A percentile compares a stretch with the other conserved stretches of the same genome.
Conservation (phyloP, 2,797 vertebrate genomes). For the Argentina silus region DNA sequence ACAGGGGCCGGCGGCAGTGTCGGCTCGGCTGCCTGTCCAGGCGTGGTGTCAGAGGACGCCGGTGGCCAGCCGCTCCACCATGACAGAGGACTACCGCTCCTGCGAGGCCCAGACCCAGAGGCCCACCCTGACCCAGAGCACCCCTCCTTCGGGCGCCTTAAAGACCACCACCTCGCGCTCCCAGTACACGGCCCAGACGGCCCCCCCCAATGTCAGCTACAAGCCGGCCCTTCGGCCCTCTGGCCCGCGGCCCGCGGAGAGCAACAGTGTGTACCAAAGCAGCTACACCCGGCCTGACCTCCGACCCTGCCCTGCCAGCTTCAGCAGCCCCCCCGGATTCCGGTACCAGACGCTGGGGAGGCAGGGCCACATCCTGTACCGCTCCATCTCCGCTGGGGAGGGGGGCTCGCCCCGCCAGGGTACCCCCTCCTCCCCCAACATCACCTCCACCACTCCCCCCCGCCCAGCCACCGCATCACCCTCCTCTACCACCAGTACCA, state of each 20-base stretch:
- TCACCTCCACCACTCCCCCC: not conserved
- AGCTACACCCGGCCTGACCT: not conserved
- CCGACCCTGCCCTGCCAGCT: constrained; percentile 6
- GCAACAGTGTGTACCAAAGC: constrained; percentile 3
- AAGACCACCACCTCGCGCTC: constrained; percentile 11
- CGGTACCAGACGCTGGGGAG: not conserved
- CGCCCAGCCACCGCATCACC: not conserved
- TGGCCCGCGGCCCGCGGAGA: not conserved
- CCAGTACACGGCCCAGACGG: not conserved
- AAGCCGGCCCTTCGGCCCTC: constrained; percentile 1
- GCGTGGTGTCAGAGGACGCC: constrained; percentile 4
- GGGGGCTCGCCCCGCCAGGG: no score
- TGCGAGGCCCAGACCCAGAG: constrained; percentile 14
- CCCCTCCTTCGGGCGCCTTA: not conserved
- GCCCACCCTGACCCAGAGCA: not conserved
- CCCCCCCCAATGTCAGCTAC: not conserved
- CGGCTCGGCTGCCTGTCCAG: not conserved
- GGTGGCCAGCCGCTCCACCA: constrained; percentile 10
- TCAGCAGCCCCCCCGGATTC: not conserved
- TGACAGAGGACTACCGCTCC: constrained; percentile 14
- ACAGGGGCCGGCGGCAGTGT: not conserved
- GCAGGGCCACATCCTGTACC: not conserved
- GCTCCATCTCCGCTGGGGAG: not conserved
- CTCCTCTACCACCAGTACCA: not conserved
- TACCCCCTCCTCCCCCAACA: not conserved